phyloP scores from a whole-genome alignment of 1,140 invertebrate genomes.

The Sitobion miscanthi region DNA sequence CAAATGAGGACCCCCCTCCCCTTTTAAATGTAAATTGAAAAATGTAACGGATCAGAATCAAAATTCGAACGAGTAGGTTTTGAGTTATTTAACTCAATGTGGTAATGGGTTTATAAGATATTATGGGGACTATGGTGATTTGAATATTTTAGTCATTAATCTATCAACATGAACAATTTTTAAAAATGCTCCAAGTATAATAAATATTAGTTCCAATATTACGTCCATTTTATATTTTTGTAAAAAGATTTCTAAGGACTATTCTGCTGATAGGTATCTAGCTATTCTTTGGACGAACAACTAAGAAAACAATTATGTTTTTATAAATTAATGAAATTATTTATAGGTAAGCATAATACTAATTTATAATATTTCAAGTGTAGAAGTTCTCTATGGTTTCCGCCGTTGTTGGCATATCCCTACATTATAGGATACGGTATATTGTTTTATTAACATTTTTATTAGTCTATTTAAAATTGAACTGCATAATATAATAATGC shows the following conservation, averaged over 20 bases:
- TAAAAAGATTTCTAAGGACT: not conserved
- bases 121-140: too few species aligned
- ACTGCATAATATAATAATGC: not conserved
- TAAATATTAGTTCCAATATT: too few species aligned
- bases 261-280: too few species aligned
- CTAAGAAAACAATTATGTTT: not conserved
- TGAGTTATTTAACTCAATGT: too few species aligned
- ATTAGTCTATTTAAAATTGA: not conserved
- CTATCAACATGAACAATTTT: too few species aligned
- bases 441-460: not conserved
- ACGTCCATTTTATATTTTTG: not conserved
- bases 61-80: too few species aligned
- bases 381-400: not conserved
- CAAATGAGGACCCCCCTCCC: too few species aligned
- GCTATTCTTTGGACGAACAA: not conserved
- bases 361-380: not conserved
- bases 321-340: not conserved
- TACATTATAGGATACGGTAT: not conserved
- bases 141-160: too few species aligned
- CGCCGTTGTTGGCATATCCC: not conserved
- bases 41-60: too few species aligned
- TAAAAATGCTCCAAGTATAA: too few species aligned
- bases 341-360: not conserved
- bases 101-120: too few species aligned
- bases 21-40: too few species aligned